phyloP scores from a whole-genome alignment of 92 coral and sea anemone species.

The Meandrina meandrites region DNA sequence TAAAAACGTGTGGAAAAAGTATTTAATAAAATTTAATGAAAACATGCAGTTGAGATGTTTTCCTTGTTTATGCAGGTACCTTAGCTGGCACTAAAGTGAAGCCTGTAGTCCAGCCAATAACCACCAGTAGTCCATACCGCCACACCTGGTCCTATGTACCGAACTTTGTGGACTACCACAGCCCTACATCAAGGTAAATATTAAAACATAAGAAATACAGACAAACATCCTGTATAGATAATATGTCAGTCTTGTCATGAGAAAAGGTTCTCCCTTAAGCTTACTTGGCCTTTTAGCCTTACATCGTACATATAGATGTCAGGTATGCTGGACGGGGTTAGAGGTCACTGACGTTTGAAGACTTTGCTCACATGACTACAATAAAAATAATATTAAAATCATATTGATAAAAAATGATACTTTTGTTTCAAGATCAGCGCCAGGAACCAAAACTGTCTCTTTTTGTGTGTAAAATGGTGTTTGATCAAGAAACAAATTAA shows the following conservation, averaged over 20 bases:
- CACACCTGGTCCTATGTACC: constrained; percentile 91
- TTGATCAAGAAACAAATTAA: too few species aligned
- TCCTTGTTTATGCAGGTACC: constrained; percentile 53
- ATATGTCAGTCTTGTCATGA: neutral
- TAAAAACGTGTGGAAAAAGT: too few species aligned
- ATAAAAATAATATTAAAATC: neutral
- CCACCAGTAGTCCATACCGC: constrained; percentile 82
- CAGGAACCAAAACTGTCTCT: too few species aligned
- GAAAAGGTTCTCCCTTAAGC: too few species aligned
- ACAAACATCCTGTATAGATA: neutral
- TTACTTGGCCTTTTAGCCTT: neutral
- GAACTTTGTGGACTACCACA: constrained; percentile 96
- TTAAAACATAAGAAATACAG: neutral
- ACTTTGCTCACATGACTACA: too few species aligned
- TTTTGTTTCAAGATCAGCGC: neutral
- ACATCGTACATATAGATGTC: neutral
- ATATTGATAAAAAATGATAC: neutral
- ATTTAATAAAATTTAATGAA: too few species aligned
- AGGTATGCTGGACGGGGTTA: too few species aligned
- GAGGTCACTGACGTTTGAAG: too few species aligned
- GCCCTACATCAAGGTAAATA: constrained; percentile 94
- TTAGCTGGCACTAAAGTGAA: constrained; percentile 56
- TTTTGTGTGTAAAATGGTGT: too few species aligned
- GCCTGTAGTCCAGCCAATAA: constrained; percentile 75
- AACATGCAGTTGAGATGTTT: too few species aligned